Evolutionary conservation across 2,113 vertebrate species (phyloP), one percentile per base, ranked within the genome.

Genomic region (Megaleporinus macrocephalus): DNA sequence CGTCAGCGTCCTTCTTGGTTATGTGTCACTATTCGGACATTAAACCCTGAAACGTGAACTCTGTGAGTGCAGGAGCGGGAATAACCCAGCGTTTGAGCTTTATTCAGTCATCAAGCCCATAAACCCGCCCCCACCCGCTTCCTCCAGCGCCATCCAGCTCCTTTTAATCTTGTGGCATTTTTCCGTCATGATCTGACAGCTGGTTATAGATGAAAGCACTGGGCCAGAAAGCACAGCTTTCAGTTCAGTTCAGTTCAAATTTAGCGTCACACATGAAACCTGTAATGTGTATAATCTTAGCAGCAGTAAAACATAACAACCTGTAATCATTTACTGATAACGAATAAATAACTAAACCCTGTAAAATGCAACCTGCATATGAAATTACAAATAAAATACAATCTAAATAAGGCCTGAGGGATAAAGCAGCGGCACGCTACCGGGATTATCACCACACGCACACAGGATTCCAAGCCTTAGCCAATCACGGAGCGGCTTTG

Each of bases 51-150:
- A 9, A 59, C 11, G 55, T 59, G 55, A 59, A 22, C 5, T n/a
- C n/a, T n/a, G n/a, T n/a, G n/a, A n/a, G n/a, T n/a, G 41, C 49
- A 59, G 6, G 57, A 18, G 15, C 47, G 36, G 44, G 53, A n/a
- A 70, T 41, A 70, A 44, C 66, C 30, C 66, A 3, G 33, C 12
- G 14, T 18, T 22, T 41, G 30, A 69, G 33, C 20, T 41, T 61
- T 47, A 20, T 59, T 29, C 36, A 61, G 18, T 16, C 20, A 22
- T 47, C 12, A 16, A 68, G 73, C 51, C 66, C 26, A 44, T 82
- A 82, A 76, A 82, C 26, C 61, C 53, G 49, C 63, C 79, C 29
- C 61, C 18, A 30, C 41, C 33, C 63, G 73, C 72, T 53, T 69
- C 62, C 71, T 55, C 29, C 30, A 9, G 24, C 70, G 36, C 29